Base-by-base conservation (phyloP, 37 sponge, comb jelly and placozoan species). In the Tethya wilhelma region DNA sequence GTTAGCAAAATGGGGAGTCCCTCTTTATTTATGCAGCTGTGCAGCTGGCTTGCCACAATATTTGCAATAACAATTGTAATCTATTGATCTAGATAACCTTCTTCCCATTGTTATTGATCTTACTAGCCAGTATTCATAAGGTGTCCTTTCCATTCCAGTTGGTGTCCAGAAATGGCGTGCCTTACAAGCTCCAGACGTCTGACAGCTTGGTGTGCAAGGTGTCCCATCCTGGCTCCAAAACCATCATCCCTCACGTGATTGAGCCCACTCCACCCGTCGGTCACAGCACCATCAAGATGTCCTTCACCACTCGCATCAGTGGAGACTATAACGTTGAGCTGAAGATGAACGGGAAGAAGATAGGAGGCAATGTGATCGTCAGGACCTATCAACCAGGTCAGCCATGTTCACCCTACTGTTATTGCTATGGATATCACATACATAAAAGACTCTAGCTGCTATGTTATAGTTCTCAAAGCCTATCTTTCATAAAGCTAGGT, bases 201-300 rank as follows among this genome's bases (percentile, higher is more conserved):
- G 93, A 87, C 44, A 38, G 31, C 7, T 77, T 92, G 44, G 17
- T 2, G 17, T 79, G 70, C 41, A 39, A 58, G 8, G 67, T 92
- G 5, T 32, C 7, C 8, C 80, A 80, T 29, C 17, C 25, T 0
- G 17, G 41, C 19, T 49, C 44, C 2, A 38, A 45, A 41, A 64
- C 80, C 30, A 59, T 53, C 42, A 25, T 92, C 32, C 73, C 85
- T 32, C 77, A 75, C 81, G 93, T 80, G 36, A 36, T 92, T 22
- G 93, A 92, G 64, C 93, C 93, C 17, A 60, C 77, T 49, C 62
- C 80, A 12, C 59, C 56, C 64, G 44, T 30, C n/a, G 83, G 73
- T 17, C 44, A 71, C 41, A 69, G 67, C 64, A 66, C 67, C 17
- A 32, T 86, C 56, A 78, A 43, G 23, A 62, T 93, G 59, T 86